Conservation (phyloP, 2,797 vertebrate genomes). For the Miichthys miiuy region DNA sequence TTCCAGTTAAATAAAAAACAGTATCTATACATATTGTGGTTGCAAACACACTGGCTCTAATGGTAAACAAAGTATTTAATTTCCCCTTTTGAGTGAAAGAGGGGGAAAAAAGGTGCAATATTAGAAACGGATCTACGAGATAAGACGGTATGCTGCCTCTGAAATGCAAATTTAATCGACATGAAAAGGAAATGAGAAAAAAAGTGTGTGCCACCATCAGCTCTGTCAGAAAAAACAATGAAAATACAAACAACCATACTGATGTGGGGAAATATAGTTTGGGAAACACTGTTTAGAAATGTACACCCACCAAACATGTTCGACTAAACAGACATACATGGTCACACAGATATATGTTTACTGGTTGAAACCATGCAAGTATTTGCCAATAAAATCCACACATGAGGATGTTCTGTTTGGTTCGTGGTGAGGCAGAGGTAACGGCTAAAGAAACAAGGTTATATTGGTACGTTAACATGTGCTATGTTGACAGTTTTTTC, state of each 20-base stretch:
- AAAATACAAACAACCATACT: conserved; percentile 43
- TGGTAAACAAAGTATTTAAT: conserved; percentile 64
- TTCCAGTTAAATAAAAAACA: conserved; percentile 26
- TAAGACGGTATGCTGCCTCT: conserved; percentile 44
- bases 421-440: background rate
- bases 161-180: conserved; percentile 77
- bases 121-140: conserved; percentile 65
- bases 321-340: background rate
- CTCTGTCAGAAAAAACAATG: conserved; percentile 50
- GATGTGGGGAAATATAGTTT: conserved; percentile 14
- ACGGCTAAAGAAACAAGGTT: no score
- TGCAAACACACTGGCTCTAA: conserved; percentile 51
- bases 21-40: conserved; percentile 33
- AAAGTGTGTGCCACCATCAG: conserved; percentile 40
- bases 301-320: conserved; percentile 2
- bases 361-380: background rate
- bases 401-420: background rate
- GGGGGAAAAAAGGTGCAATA: conserved; percentile 47
- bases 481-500: background rate
- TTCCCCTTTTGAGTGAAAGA: conserved; percentile 63
- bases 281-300: background rate
- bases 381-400: background rate
- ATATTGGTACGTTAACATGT: background rate
- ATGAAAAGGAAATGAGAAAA: conserved; percentile 68
- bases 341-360: background rate